Evolutionary conservation across 2,113 vertebrate species (phyloP).

Genomic region (Nasalis larvatus): DNA sequence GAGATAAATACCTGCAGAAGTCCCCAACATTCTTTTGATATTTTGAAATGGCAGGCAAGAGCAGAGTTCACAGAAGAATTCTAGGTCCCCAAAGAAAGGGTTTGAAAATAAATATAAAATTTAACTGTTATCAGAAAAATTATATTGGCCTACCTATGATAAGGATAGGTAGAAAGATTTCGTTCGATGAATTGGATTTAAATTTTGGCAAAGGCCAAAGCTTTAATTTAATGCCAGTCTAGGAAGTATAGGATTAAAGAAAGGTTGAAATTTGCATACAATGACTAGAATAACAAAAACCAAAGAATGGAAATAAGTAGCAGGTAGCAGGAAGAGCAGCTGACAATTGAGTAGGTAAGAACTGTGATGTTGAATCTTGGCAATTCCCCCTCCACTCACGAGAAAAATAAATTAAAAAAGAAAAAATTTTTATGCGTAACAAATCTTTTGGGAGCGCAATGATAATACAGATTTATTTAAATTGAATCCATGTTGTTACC

Average conservation of each 20-base stretch:
- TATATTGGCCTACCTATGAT: background rate
- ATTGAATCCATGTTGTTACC: background rate
- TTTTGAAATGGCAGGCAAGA: slow-evolving; percentile 34
- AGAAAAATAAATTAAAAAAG: background rate
- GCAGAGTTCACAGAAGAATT: background rate
- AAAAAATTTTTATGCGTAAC: background rate
- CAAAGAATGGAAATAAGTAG: background rate
- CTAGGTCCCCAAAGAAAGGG: background rate
- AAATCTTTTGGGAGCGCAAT: background rate
- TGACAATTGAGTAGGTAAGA: background rate
- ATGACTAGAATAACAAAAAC: background rate
- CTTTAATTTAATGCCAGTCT: background rate
- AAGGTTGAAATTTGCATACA: background rate
- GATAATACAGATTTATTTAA: slow-evolving; percentile 16
- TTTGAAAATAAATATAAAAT: slow-evolving; percentile 45
- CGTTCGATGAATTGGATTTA: background rate
- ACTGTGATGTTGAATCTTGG: background rate
- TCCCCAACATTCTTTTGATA: background rate
- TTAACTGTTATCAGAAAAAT: background rate
- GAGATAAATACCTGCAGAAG: background rate
- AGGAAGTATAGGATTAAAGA: background rate
- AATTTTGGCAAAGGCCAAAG: slow-evolving; percentile 38
- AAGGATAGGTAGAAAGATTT: background rate
- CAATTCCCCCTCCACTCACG: background rate
- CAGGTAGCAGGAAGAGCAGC: background rate